These are phyloP conservation scores for Neosilurus mollespiculum DNA, from an alignment of 2,797 vertebrate genomes.

Conservation along the genomic window DNA sequence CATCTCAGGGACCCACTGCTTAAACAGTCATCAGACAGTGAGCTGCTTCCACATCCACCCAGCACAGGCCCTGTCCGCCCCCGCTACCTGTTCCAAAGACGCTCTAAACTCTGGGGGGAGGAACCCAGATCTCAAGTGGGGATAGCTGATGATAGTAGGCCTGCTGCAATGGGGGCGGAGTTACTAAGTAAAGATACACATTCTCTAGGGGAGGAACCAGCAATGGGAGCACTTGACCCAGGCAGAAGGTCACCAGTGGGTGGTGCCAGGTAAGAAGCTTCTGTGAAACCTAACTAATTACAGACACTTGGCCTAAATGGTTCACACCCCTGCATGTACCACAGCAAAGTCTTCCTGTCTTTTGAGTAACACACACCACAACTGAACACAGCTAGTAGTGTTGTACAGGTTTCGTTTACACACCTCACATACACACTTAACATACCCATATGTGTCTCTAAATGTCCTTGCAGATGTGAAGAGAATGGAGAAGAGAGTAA, in stretches of 20 bases:
- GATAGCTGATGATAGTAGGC: conserved; percentile 80
- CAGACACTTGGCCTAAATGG: conserved; percentile 26
- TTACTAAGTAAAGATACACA: conserved; percentile 96
- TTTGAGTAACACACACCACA: conserved; percentile 44
- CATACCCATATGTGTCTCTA: conserved; percentile 63
- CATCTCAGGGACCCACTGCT: conserved; percentile 94
- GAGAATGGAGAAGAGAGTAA: conserved; percentile 79
- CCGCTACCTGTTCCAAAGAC: conserved; percentile 98
- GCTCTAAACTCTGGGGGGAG: conserved; percentile 98
- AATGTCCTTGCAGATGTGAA: conserved; percentile 84
- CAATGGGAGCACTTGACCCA: conserved; percentile 81
- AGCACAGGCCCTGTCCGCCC: conserved; percentile 85
- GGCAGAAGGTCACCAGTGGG: conserved; percentile 93
- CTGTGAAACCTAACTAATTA: conserved; percentile 14
- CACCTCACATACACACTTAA: conserved; percentile 47
- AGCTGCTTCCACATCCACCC: conserved; percentile 89
- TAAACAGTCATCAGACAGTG: conserved; percentile 98
- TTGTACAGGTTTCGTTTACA: conserved; percentile 42
- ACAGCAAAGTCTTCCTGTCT: conserved; percentile 42
- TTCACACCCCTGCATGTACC: conserved; percentile 49
- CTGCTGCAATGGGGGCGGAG: conserved; percentile 88
- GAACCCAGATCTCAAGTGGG: conserved; percentile 78
- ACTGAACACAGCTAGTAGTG: conserved; percentile 42
- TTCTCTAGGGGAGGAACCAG: conserved; percentile 94
- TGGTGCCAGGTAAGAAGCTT: conserved; percentile 87